Conservation (phyloP, 2,113 vertebrate species). For the Struthidea cinerea region DNA sequence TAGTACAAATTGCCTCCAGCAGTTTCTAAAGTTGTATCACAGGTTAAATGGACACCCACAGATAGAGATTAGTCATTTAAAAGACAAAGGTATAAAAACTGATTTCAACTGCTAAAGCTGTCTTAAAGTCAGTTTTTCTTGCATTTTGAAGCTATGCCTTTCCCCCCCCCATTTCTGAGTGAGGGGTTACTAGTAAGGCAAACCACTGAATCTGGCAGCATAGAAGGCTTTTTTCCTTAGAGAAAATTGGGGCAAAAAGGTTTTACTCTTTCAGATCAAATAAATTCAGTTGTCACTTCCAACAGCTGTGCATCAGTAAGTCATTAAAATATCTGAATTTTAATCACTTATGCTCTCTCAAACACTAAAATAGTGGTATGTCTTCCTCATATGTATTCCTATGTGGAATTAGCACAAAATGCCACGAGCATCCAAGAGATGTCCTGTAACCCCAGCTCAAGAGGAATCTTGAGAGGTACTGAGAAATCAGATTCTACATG, state of each 20-base stretch:
- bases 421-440: neutral
- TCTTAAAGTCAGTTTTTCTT: neutral
- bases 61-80: neutral
- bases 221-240: neutral
- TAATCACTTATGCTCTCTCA: neutral
- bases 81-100: neutral
- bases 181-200: neutral
- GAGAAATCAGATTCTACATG: neutral
- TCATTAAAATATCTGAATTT: neutral
- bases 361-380: neutral
- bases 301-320: neutral
- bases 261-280: neutral
- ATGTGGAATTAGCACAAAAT: neutral
- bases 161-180: rapidly evolving
- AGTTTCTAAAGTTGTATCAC: constrained; percentile 20
- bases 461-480: neutral
- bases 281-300: neutral
- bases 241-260: neutral
- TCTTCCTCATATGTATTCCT: neutral
- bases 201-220: neutral
- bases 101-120: neutral
- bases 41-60: constrained; percentile 13
- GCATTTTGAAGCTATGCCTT: neutral
- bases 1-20: neutral
- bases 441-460: neutral